Evolutionary conservation across 2,113 vertebrate species (phyloP).

Genomic region (Tragelaphus buxtoni): DNA sequence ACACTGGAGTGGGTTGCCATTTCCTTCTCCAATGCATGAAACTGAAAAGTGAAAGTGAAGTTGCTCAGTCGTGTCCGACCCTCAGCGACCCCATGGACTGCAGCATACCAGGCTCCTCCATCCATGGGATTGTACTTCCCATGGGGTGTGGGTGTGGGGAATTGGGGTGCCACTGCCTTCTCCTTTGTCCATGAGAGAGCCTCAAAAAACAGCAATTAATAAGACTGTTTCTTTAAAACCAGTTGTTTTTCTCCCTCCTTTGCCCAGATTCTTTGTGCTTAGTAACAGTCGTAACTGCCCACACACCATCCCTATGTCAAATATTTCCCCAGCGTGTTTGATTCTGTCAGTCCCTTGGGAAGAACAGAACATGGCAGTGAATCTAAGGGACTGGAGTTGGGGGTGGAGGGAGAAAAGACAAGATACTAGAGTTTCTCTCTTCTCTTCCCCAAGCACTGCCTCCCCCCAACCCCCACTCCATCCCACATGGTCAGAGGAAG

Average conservation of each 20-base stretch:
- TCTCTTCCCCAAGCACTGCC: rapidly evolving
- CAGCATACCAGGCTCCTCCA: too few species aligned
- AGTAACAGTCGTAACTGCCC: background rate
- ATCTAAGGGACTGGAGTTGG: background rate
- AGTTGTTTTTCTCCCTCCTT: background rate
- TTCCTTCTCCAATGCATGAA: too few species aligned
- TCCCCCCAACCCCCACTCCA: rapidly evolving
- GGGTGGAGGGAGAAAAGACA: background rate
- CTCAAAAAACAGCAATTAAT: background rate
- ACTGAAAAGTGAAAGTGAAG: too few species aligned
- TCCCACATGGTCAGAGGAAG: background rate
- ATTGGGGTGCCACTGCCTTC: too few species aligned
- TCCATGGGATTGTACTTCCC: too few species aligned
- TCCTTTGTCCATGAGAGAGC: background rate
- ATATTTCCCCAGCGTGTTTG: background rate
- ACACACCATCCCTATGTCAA: background rate
- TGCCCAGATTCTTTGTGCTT: background rate
- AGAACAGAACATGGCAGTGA: background rate
- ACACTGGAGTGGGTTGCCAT: too few species aligned
- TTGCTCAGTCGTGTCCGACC: too few species aligned
- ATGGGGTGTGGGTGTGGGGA: too few species aligned
- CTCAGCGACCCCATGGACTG: too few species aligned
- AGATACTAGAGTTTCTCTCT: background rate
- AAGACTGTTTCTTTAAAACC: background rate
- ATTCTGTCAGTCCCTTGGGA: background rate